A percentile compares a stretch with the other conserved stretches of the same genome.
These are phyloP conservation scores for Ceratina japonica DNA, from an alignment of 1,140 invertebrate species.

Conservation along the genomic window DNA sequence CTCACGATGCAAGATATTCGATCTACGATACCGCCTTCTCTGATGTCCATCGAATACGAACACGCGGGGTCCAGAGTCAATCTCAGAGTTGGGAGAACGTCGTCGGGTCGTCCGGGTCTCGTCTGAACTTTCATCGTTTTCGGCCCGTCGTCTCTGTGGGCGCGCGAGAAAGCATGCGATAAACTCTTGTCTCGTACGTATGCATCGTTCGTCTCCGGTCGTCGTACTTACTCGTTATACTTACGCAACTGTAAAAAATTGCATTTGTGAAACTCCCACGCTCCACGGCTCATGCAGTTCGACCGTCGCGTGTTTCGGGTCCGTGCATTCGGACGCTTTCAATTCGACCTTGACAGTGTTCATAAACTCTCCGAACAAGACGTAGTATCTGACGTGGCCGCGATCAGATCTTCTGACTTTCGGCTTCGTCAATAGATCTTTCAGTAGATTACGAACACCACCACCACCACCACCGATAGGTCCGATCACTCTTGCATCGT, in stretches of 20 bases:
- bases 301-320: constrained; percentile 79
- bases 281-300: constrained; percentile 84
- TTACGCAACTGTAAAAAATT: constrained; percentile 82
- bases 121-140: constrained; percentile 79
- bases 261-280: constrained; percentile 81
- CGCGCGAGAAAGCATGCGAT: too few relatives aligned
- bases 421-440: constrained; percentile 37
- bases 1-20: constrained; percentile 69
- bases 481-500: constrained; percentile 47
- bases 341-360: constrained; percentile 67
- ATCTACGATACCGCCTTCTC: constrained; percentile 67
- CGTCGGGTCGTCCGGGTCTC: constrained; percentile 70
- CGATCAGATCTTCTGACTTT: constrained; percentile 44
- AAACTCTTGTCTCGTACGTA: too few relatives aligned
- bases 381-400: constrained; percentile 68
- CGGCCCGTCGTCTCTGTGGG: constrained; percentile 76
- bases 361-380: constrained; percentile 59
- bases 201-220: too few relatives aligned
- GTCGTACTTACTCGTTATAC: too few relatives aligned
- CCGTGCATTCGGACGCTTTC: constrained; percentile 71
- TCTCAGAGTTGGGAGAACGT: constrained; percentile 75
- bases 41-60: constrained; percentile 78
- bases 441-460: too few relatives aligned
- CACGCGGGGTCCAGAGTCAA: constrained; percentile 82
- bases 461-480: constrained; percentile 42